phyloP scores from a whole-genome alignment of 1,140 invertebrate genomes.

The Drosophila auraria region DNA sequence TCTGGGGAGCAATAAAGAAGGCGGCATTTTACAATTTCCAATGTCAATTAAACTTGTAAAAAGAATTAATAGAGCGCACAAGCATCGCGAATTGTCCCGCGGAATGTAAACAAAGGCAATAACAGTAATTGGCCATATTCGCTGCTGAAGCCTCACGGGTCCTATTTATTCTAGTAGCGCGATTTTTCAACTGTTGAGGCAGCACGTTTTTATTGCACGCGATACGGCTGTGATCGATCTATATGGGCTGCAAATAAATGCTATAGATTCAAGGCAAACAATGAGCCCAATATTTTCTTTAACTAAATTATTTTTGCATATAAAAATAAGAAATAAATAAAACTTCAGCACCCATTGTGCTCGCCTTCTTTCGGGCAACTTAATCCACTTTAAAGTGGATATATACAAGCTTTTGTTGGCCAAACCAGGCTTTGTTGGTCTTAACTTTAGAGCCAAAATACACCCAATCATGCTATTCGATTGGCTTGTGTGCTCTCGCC shows the following conservation, averaged over 20 bases:
- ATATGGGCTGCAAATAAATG: background rate
- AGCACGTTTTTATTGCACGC: conserved; percentile 67
- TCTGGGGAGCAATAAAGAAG: conserved; percentile 48
- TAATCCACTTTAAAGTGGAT: conserved; percentile 8
- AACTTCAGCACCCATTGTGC: background rate
- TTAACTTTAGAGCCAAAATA: conserved; percentile 6
- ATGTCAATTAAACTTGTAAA: conserved; percentile 77
- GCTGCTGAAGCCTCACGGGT: conserved; percentile 3
- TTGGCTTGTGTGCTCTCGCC: conserved; percentile 21
- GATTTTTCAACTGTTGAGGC: conserved; percentile 13
- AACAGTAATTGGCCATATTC: conserved; percentile 50
- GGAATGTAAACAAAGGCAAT: conserved; percentile 64
- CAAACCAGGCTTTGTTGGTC: conserved; percentile 17
- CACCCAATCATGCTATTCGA: conserved; percentile 32
- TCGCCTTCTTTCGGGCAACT: background rate
- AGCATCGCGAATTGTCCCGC: conserved; percentile 53
- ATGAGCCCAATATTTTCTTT: background rate
- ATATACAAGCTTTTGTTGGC: conserved; percentile 10
- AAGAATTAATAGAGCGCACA: conserved; percentile 62
- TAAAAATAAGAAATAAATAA: background rate
- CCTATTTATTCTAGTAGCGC: conserved; percentile 20
- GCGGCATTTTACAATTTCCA: conserved; percentile 62
- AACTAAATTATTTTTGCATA: conserved; percentile 4
- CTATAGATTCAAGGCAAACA: background rate
- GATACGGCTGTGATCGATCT: conserved; percentile 23